Evolutionary conservation across 2,888 invertebrate genomes (phyloP).

Genomic region (Myopa tessellatipennis): DNA sequence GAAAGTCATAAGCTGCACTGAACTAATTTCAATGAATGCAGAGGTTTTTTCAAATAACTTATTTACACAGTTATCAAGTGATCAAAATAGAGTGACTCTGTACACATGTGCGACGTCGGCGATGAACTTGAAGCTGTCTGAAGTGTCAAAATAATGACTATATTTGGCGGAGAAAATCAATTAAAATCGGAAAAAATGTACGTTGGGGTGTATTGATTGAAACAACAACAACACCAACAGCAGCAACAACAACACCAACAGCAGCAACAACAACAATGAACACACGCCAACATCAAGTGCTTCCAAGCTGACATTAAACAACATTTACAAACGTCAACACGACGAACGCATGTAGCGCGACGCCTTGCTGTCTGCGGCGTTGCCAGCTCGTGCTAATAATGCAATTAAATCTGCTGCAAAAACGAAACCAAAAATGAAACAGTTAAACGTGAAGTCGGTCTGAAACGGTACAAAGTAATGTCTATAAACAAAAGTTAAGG

Average conservation of each 20-base stretch:
- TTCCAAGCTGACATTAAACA: constrained; percentile 16
- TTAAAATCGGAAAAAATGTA: neutral
- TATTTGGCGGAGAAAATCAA: neutral
- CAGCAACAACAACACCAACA: neutral
- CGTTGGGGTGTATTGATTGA: neutral
- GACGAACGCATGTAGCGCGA: neutral
- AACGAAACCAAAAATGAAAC: neutral
- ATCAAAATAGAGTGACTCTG: no score
- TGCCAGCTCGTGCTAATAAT: constrained; percentile 34
- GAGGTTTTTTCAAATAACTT: no score
- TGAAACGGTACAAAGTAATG: neutral
- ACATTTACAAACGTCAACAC: constrained; percentile 31
- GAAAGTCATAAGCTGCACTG: no score
- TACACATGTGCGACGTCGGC: neutral
- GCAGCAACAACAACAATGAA: neutral
- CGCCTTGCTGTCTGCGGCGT: constrained; percentile 15
- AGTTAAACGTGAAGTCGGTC: neutral
- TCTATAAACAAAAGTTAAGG: neutral
- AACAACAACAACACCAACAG: neutral
- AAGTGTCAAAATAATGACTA: constrained; percentile 15
- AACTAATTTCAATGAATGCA: no score
- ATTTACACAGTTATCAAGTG: no score
- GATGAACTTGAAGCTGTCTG: constrained; percentile 28
- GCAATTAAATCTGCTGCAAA: constrained; percentile 13
- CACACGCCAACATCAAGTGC: neutral